Evolutionary conservation across 1,140 invertebrate genomes (phyloP).

Genomic region (Temnothorax curvispinosus): DNA sequence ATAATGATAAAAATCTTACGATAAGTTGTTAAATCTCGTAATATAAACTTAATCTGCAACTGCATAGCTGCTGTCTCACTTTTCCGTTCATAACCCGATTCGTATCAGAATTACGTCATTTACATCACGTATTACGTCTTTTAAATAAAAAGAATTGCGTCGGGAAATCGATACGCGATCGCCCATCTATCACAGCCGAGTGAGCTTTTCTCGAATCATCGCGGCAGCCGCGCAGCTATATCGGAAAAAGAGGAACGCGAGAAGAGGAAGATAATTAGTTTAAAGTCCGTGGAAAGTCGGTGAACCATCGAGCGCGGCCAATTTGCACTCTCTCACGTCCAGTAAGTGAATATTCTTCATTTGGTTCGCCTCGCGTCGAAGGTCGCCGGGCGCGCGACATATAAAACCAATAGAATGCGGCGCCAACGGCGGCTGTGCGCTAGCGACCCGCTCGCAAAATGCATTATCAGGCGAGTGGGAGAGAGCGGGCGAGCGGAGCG

Average conservation of each 20-base stretch:
- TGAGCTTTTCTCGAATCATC: not conserved
- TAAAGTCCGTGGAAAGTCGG: slow-evolving; percentile 1
- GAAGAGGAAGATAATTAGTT: slow-evolving; percentile 6
- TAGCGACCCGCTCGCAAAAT: slow-evolving; percentile 50
- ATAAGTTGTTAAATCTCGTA: not conserved
- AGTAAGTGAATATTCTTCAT: slow-evolving; percentile 51
- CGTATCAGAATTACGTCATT: not conserved
- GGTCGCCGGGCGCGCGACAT: slow-evolving; percentile 58
- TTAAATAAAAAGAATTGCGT: not conserved
- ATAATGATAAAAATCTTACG: not conserved
- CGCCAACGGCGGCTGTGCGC: slow-evolving; percentile 44
- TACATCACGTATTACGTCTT: not conserved
- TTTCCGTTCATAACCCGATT: not conserved
- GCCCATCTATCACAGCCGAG: not conserved
- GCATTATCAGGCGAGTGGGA: slow-evolving; percentile 66
- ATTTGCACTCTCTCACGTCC: slow-evolving; percentile 33
- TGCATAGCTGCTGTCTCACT: not conserved
- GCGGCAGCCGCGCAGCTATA: not conserved
- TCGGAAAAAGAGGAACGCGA: not conserved
- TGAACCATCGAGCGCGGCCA: not conserved
- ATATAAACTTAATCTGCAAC: not conserved
- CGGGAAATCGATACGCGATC: not conserved
- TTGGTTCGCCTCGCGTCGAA: slow-evolving; percentile 1
- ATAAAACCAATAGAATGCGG: slow-evolving; percentile 70
- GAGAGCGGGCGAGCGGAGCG: slow-evolving; percentile 36